A percentile compares a stretch with the other conserved stretches of the same genome.
These are phyloP conservation scores for Cairina moschata DNA, from an alignment of 2,113 vertebrate genomes.

Conservation along the genomic window DNA sequence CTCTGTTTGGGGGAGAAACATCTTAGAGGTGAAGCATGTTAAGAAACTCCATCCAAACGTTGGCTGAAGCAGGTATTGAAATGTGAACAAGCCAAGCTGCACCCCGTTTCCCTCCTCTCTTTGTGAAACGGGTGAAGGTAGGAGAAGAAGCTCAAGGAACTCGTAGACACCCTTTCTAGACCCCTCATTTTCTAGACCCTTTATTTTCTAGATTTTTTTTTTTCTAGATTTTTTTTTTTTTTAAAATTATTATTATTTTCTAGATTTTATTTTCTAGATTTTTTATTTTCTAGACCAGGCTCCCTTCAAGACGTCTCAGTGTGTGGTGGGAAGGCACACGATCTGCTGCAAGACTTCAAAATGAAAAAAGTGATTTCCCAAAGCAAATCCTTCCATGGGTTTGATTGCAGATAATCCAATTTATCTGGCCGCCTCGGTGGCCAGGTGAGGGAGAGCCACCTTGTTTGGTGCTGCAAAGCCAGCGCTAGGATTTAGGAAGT, in stretches of 20 bases:
- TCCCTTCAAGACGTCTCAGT: fast-evolving
- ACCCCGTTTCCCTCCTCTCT: neutral
- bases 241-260: neutral
- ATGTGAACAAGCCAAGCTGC: neutral
- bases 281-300: neutral
- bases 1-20: neutral
- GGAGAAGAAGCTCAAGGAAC: neutral
- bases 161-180: neutral
- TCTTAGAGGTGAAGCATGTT: neutral
- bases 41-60: neutral
- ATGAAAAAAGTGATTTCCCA: neutral
- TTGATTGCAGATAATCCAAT: neutral
- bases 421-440: neutral
- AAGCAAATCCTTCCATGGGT: neutral
- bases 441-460: neutral
- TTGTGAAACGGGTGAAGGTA: neutral
- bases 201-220: no score
- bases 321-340: neutral
- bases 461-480: neutral
- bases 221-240: no score
- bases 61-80: neutral
- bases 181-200: neutral
- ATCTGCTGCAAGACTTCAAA: neutral
- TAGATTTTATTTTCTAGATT: no score
- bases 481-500: neutral